Evolutionary conservation across 1,140 invertebrate genomes (phyloP).

Genomic region (fruit fly (Drosophila melanogaster)): DNA sequence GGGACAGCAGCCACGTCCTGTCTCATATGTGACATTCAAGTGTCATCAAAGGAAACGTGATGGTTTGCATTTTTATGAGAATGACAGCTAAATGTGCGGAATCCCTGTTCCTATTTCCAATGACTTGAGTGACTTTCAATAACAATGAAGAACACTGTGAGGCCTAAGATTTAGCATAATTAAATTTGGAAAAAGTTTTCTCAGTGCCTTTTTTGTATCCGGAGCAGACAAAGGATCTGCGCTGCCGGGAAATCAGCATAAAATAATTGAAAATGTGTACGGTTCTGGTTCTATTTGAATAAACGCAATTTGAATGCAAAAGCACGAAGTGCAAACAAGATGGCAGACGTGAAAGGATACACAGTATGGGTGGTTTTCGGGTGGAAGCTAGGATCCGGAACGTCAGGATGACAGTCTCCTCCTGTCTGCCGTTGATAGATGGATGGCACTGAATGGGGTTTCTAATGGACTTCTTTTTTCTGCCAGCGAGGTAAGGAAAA

Average conservation of each 20-base stretch:
- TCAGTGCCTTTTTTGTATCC: constrained; percentile 17
- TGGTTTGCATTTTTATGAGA: constrained; percentile 80
- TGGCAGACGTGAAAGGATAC: constrained; percentile 55
- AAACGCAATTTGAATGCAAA: constrained; percentile 83
- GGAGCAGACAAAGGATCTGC: constrained; percentile 66
- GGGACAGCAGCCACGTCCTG: constrained; percentile 40
- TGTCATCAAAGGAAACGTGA: constrained; percentile 72
- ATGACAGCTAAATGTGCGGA: constrained; percentile 67
- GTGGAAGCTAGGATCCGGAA: constrained; percentile 3
- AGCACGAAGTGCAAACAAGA: constrained; percentile 81
- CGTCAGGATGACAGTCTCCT: constrained; percentile 24
- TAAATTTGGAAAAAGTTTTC: constrained; percentile 66
- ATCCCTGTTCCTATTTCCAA: constrained; percentile 43
- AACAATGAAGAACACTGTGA: constrained; percentile 36
- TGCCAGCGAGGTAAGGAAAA: constrained; percentile 3
- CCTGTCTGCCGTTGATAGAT: constrained; percentile 66
- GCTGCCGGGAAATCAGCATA: constrained; percentile 74
- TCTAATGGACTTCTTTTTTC: constrained; percentile 18
- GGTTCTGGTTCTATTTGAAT: constrained; percentile 76
- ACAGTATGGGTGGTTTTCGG: constrained; percentile 18
- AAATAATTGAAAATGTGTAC: constrained; percentile 82
- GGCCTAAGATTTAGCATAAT: constrained; percentile 75
- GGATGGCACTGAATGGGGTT: constrained; percentile 51
- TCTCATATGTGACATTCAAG: constrained; percentile 80
- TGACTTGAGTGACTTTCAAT: constrained; percentile 72